Evolutionary conservation across 2,113 vertebrate genomes (phyloP).

Genomic region (Pampusana beccarii): DNA sequence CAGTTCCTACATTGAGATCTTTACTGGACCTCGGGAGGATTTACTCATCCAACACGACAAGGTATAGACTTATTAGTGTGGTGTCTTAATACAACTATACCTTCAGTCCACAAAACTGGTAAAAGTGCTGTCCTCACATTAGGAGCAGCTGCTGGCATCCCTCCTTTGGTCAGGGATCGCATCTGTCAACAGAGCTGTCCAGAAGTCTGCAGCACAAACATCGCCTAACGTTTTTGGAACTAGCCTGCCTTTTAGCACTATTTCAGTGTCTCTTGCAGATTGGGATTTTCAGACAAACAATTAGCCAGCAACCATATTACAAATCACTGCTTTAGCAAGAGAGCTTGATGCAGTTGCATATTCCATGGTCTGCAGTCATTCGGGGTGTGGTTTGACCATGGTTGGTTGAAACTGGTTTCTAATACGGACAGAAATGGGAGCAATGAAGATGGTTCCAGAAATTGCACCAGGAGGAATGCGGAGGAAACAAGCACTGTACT

Average conservation of each 20-base stretch:
- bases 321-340: constrained; percentile 49
- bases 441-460: constrained; percentile 32
- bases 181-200: constrained; percentile 11
- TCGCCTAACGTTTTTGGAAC: background rate
- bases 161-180: background rate
- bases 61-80: background rate
- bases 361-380: constrained; percentile 12
- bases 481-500: background rate
- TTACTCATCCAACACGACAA: background rate
- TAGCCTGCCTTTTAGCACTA: constrained; percentile 12
- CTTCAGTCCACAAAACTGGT: background rate
- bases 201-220: constrained; percentile 33
- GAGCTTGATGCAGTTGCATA: constrained; percentile 10
- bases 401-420: constrained; percentile 39
- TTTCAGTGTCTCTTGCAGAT: constrained; percentile 47
- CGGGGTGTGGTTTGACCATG: constrained; percentile 44
- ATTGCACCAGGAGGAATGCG: background rate
- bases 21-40: background rate
- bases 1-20: background rate
- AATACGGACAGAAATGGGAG: background rate
- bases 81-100: background rate
- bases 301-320: constrained; percentile 33
- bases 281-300: constrained; percentile 41
- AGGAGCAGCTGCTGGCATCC: background rate
- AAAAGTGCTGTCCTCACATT: background rate